Percentiles rank a stretch among this genome's conserved stretches.
phyloP scores from a whole-genome alignment of 2,888 invertebrate species.

The Amiota minor region DNA sequence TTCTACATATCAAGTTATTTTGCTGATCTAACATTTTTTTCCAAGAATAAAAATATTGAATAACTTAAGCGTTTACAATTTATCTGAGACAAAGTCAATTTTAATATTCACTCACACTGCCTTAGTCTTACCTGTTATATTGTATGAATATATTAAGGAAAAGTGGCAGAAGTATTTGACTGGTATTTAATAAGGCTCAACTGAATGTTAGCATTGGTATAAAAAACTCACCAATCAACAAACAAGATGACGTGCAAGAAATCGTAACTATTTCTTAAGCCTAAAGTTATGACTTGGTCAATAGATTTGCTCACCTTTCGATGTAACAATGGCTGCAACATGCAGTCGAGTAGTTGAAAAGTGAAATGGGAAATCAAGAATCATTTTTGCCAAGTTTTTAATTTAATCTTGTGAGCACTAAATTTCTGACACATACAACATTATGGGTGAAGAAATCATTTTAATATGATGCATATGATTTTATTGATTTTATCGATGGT shows the following conservation, averaged over 20 bases:
- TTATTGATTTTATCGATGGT: neutral
- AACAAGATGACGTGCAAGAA: neutral
- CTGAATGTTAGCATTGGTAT: neutral
- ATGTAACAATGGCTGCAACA: neutral
- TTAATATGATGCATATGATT: neutral
- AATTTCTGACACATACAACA: neutral
- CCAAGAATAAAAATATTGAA: no score
- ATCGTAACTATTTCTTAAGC: neutral
- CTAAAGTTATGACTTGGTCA: neutral
- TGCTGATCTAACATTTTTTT: no score
- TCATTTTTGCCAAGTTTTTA: neutral
- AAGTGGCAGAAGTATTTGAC: no score
- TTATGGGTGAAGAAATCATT: neutral
- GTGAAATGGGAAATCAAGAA: neutral
- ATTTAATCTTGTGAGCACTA: neutral
- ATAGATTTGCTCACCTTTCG: neutral
- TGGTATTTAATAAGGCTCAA: no score
- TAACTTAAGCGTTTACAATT: no score
- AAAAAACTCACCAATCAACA: neutral
- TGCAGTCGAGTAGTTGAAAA: conserved; percentile 1
- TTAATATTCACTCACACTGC: no score
- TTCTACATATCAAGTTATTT: no score
- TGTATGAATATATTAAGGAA: no score
- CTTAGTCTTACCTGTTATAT: no score
- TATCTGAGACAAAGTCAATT: no score